Conservation (phyloP, 1,140 invertebrate species). For the Anadara kagoshimensis region DNA sequence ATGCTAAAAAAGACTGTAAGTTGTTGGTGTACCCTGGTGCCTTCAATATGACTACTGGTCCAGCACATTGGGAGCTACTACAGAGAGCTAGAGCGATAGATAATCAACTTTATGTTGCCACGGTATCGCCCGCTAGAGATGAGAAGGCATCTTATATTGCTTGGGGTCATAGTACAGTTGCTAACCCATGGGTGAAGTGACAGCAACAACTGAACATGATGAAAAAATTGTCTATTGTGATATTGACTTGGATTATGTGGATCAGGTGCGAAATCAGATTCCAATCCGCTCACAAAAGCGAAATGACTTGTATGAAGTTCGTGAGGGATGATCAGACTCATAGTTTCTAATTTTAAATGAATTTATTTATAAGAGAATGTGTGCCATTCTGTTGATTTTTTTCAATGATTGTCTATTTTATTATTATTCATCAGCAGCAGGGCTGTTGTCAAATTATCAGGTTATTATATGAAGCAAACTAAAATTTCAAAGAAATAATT, state of each 20-base stretch:
- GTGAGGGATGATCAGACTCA: too few relatives aligned
- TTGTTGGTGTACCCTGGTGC: slow-evolving; percentile 90
- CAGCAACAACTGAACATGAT: slow-evolving; percentile 80
- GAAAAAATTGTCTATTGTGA: slow-evolving; percentile 85
- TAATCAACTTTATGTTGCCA: slow-evolving; percentile 81
- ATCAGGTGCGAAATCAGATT: slow-evolving; percentile 87
- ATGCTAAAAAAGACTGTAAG: slow-evolving; percentile 86
- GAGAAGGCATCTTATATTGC: slow-evolving; percentile 85
- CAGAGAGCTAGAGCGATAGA: slow-evolving; percentile 87
- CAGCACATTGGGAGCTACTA: slow-evolving; percentile 92
- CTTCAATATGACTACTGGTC: slow-evolving; percentile 97
- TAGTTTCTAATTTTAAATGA: too few relatives aligned
- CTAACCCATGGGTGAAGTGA: slow-evolving; percentile 90
- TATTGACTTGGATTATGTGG: slow-evolving; percentile 84
- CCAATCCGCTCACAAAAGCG: slow-evolving; percentile 85
- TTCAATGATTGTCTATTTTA: too few relatives aligned
- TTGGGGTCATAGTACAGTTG: slow-evolving; percentile 90
- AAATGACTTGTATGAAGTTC: slow-evolving; percentile 83
- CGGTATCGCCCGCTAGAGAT: slow-evolving; percentile 83
- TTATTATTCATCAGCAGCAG: too few relatives aligned
- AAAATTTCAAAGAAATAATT: too few relatives aligned
- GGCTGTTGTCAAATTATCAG: too few relatives aligned
- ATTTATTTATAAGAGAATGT: too few relatives aligned
- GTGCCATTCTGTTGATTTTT: too few relatives aligned
- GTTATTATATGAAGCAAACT: too few relatives aligned